Percentiles rank a stretch among this genome's conserved stretches.
Conservation (phyloP, 2,888 invertebrate species). For the Oligia strigilis region DNA sequence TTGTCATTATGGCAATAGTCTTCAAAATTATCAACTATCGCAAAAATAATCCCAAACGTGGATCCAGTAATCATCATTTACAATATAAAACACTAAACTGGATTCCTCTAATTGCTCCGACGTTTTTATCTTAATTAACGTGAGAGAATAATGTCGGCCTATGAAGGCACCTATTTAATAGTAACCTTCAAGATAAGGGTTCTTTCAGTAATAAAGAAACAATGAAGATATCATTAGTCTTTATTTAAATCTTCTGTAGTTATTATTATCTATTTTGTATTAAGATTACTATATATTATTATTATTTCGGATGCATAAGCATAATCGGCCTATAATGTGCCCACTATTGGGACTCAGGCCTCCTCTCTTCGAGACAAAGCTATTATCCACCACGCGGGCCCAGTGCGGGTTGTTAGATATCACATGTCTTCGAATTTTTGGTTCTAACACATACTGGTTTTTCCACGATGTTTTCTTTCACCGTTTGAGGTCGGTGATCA, state of each 20-base stretch:
- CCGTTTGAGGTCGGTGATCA: not conserved
- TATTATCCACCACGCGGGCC: too few relatives aligned
- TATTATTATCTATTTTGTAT: too few relatives aligned
- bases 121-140: conserved; percentile 40
- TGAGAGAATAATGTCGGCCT: conserved; percentile 23
- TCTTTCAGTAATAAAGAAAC: conserved; percentile 19
- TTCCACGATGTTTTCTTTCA: not conserved
- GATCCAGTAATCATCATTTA: not conserved
- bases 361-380: too few relatives aligned
- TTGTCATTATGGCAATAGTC: not conserved
- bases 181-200: conserved; percentile 27
- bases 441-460: not conserved
- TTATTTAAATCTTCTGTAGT: not conserved
- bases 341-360: too few relatives aligned
- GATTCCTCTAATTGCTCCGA: conserved; percentile 24
- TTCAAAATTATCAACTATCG: not conserved
- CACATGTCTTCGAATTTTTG: not conserved
- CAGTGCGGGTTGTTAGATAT: too few relatives aligned
- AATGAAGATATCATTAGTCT: conserved; percentile 34
- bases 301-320: too few relatives aligned
- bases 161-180: conserved; percentile 27
- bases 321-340: too few relatives aligned
- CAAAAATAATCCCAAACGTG: not conserved
- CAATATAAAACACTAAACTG: conserved; percentile 5
- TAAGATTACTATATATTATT: too few relatives aligned